Evolutionary conservation across 2,888 invertebrate genomes (phyloP), one percentile per base, ranked within the genome.

Genomic region (Ichneumoninae sp.): DNA sequence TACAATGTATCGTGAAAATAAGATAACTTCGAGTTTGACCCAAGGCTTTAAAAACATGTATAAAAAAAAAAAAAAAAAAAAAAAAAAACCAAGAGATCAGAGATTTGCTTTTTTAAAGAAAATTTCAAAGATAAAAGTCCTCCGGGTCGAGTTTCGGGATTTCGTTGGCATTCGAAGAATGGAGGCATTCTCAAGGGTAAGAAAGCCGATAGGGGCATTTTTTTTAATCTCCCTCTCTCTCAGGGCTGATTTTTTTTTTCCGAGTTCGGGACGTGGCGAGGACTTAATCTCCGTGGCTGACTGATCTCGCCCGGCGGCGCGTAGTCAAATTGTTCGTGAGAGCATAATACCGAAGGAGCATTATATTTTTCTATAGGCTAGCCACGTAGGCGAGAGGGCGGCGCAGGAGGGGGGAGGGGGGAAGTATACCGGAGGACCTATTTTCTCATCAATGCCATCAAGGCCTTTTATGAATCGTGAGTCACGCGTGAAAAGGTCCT

Each of bases 381-480:
- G 54, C 40, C 65, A 65, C 54, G 30, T 13, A 30, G 66, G 36
- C 33, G 26, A 22, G 57, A 26, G 57, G 26, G 57, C 10, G 19
- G 10, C 26, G 1, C 8, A 65, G 30, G 33, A 44, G 60, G 54
- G 47, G 36, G 44, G 65, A 47, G 19, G 33, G 19, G 52, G 73
- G 16, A 16, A 30, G 22, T 77, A 40, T 54, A 66, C 75, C 74
- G 54, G 30, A 70, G 83, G 66, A 88, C 90, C 90, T 89, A 92
- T 92, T 92, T 92, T 90, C 92, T 92, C 91, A 91, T 92, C 91
- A 92, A 91, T 92, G 91, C 90, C 91, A 83, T 81, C 76, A 92
- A 90, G 91, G 89, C 90, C 91, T 91, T 91, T 91, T 91, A 91
- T 91, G 91, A 90, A 91, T 90, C 90, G 90, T 92, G 92, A 92